Evolutionary conservation across 2,113 vertebrate genomes (phyloP).

Genomic region (Oncorhynchus mykiss): DNA sequence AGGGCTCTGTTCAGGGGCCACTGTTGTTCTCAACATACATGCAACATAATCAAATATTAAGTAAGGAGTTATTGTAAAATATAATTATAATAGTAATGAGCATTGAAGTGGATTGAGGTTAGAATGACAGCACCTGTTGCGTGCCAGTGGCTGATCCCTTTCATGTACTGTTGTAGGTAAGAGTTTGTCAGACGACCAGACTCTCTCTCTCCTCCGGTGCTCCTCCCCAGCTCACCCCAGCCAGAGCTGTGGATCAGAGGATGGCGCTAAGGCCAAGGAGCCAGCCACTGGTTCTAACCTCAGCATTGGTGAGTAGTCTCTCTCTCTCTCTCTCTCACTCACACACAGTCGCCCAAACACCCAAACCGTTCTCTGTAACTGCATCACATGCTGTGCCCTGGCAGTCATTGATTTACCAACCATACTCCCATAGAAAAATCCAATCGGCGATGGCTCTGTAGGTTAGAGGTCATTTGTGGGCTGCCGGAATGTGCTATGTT

Average conservation of each 20-base stretch:
- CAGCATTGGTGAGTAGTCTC: conserved; percentile 57
- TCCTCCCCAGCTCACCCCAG: conserved; percentile 63
- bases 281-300: conserved; percentile 49
- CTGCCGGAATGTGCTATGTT: conserved; percentile 57
- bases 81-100: too few species aligned
- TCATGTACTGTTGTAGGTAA: conserved; percentile 65
- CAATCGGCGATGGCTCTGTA: conserved; percentile 46
- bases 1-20: background rate
- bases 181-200: conserved; percentile 72
- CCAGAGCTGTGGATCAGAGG: conserved; percentile 61
- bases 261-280: conserved; percentile 50
- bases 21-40: background rate
- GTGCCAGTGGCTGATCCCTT: conserved; percentile 26
- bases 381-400: conserved; percentile 18
- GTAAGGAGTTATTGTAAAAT: background rate
- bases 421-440: conserved; percentile 33
- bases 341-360: background rate
- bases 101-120: background rate
- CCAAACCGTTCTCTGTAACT: conserved; percentile 1
- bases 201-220: conserved; percentile 48
- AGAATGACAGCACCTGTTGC: background rate
- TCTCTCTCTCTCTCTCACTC: background rate
- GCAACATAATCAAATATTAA: background rate
- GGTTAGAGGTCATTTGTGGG: conserved; percentile 53
- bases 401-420: conserved; percentile 62